These are phyloP conservation scores for Danio jaintianensis DNA, from an alignment of 2,797 vertebrate species.

Conservation along the genomic window DNA sequence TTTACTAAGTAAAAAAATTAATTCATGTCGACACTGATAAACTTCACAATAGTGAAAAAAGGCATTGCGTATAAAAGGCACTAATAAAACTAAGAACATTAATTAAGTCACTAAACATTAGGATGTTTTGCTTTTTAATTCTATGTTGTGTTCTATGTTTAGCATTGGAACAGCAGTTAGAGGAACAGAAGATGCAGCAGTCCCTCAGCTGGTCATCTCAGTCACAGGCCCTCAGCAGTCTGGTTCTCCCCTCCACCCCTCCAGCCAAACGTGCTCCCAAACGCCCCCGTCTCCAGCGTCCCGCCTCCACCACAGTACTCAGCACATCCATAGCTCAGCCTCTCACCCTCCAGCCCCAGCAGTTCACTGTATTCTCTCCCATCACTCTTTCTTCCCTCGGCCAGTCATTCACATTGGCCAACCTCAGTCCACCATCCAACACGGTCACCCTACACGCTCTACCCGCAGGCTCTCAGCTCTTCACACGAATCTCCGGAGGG, in stretches of 20 bases:
- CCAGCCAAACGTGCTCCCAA: slow-evolving; percentile 83
- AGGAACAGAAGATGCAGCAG: slow-evolving; percentile 93
- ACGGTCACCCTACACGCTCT: slow-evolving; percentile 77
- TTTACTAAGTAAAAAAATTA: too few species aligned
- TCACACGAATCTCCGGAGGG: slow-evolving; percentile 80
- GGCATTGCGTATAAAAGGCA: too few species aligned
- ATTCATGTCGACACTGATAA: too few species aligned
- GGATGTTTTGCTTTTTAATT: neutral
- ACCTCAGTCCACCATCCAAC: slow-evolving; percentile 81
- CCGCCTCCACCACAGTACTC: slow-evolving; percentile 88
- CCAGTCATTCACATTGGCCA: slow-evolving; percentile 84
- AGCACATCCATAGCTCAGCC: slow-evolving; percentile 75
- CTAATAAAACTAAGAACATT: too few species aligned
- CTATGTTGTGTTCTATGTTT: slow-evolving; percentile 18
- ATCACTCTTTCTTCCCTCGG: slow-evolving; percentile 88
- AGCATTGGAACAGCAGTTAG: slow-evolving; percentile 93
- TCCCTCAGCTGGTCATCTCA: slow-evolving; percentile 82
- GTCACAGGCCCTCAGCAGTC: slow-evolving; percentile 83
- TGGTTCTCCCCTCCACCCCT: slow-evolving; percentile 74
- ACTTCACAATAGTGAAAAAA: too few species aligned
- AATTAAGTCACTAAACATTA: too few species aligned
- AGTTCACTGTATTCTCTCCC: slow-evolving; percentile 93
- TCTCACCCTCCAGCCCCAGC: slow-evolving; percentile 79
- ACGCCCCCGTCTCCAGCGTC: slow-evolving; percentile 91
- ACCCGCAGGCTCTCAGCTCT: slow-evolving; percentile 87